Percentiles rank a stretch among this genome's conserved stretches.
Conservation (phyloP, 2,113 vertebrate species). For the Chrysemys picta region DNA sequence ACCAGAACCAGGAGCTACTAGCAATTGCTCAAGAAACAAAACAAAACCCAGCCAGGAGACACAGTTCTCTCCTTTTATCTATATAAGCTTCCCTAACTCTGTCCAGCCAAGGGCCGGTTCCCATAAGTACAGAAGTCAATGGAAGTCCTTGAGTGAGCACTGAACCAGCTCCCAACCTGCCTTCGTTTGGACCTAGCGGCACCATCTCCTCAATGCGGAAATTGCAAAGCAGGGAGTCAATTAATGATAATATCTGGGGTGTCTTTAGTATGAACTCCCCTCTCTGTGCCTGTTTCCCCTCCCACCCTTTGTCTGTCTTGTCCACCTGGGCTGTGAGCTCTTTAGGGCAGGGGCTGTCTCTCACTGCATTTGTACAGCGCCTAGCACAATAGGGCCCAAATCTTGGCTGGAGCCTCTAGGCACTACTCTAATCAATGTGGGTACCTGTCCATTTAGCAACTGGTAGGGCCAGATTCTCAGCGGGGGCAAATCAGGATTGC, state of each 20-base stretch:
- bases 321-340: neutral
- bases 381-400: no score
- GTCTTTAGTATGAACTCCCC: neutral
- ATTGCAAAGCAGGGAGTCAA: accelerated
- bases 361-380: neutral
- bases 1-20: neutral
- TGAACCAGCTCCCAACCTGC: neutral
- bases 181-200: accelerated
- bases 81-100: neutral
- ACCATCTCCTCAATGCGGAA: neutral
- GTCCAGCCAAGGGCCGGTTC: accelerated
- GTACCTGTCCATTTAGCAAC: neutral
- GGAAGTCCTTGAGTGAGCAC: neutral
- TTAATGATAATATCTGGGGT: neutral
- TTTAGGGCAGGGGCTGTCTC: neutral
- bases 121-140: neutral
- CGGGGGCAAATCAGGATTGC: neutral
- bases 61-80: neutral
- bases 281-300: neutral
- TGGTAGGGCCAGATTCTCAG: neutral
- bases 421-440: neutral
- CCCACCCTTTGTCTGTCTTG: neutral
- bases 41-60: neutral
- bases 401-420: neutral
- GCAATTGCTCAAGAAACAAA: neutral